A percentile compares a stretch with the other conserved stretches of the same genome.
Evolutionary conservation across 2,797 vertebrate genomes (phyloP).

Genomic region (Anisognathus igniventris): DNA sequence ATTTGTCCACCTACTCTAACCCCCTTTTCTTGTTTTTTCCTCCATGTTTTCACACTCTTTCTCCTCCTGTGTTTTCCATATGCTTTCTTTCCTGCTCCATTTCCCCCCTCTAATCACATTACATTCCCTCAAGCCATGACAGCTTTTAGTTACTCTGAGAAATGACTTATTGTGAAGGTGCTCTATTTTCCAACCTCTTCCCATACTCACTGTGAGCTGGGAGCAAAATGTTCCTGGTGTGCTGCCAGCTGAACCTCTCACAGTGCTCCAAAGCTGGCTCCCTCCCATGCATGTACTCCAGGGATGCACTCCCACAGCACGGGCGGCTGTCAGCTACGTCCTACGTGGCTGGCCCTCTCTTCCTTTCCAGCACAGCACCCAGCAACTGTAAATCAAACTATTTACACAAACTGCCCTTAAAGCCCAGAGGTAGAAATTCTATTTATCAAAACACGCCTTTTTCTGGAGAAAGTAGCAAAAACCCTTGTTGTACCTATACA

Average conservation of each 20-base stretch:
- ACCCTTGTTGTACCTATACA: neutral
- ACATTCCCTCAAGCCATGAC: neutral
- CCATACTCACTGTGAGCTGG: neutral
- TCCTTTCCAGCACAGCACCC: neutral
- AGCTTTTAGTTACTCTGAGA: constrained; percentile 15
- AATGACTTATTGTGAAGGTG: constrained; percentile 42
- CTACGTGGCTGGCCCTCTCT: neutral
- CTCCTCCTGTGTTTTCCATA: neutral
- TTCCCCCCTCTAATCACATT: too few species aligned
- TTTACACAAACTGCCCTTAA: neutral
- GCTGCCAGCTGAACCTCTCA: constrained; percentile 52
- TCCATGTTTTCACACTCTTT: neutral
- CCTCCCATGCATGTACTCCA: constrained; percentile 21
- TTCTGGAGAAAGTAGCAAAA: neutral
- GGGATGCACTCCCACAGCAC: constrained; percentile 29
- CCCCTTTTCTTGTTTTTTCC: neutral
- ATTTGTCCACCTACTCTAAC: neutral
- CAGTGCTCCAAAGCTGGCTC: constrained; percentile 36
- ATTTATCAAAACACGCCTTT: neutral
- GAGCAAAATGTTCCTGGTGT: constrained; percentile 64
- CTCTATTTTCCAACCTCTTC: constrained; percentile 47
- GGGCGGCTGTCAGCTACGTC: neutral
- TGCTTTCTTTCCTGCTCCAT: neutral
- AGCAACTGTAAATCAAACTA: constrained; percentile 3
- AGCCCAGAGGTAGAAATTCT: neutral